phyloP scores from a whole-genome alignment of 2,113 vertebrate species.

The Abramis brama region DNA sequence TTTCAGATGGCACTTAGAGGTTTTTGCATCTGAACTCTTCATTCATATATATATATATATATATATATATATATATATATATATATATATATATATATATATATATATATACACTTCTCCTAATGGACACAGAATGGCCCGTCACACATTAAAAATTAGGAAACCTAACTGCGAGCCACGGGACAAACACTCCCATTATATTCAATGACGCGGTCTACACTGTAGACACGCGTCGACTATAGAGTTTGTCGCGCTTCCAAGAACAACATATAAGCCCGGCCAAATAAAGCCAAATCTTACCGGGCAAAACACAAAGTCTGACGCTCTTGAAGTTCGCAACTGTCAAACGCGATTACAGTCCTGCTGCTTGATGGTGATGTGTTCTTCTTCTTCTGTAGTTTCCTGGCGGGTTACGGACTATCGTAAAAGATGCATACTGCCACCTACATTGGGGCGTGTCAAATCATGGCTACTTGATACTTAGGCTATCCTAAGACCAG shows the following conservation, averaged over 20 bases:
- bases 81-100: too few species aligned
- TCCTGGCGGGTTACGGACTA: not conserved
- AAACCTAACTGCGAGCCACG: not conserved
- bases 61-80: too few species aligned
- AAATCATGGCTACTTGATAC: not conserved
- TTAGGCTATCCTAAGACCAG: too few species aligned
- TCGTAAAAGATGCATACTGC: not conserved
- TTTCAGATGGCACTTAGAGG: too few species aligned
- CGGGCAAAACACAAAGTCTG: not conserved
- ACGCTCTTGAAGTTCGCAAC: not conserved
- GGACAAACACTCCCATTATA: not conserved
- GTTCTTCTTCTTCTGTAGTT: not conserved
- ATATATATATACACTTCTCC: too few species aligned
- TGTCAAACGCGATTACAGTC: not conserved
- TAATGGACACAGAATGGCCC: not conserved
- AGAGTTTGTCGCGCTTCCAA: not conserved
- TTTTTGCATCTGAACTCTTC: too few species aligned
- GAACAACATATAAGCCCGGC: not conserved
- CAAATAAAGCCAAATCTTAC: conserved; percentile 10
- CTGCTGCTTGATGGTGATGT: not conserved
- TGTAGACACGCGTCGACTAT: not conserved
- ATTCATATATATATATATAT: too few species aligned
- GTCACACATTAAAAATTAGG: not conserved
- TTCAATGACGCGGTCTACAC: not conserved
- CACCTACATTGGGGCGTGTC: not conserved